These are phyloP conservation scores for Sebastes oblongus DNA, from an alignment of 2,797 vertebrate genomes.

Conservation along the genomic window DNA sequence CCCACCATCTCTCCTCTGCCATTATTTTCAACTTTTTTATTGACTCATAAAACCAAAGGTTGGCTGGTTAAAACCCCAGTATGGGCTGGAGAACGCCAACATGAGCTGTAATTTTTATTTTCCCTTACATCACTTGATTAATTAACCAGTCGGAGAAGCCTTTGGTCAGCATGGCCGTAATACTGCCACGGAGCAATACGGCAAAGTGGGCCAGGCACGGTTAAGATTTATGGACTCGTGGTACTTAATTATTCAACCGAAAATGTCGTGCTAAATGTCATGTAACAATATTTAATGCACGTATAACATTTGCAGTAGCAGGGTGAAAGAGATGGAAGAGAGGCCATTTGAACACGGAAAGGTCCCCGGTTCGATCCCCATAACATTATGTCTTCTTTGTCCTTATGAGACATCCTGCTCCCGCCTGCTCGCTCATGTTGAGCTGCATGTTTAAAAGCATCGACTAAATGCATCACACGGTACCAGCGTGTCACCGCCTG, in stretches of 20 bases:
- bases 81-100: not conserved
- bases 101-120: constrained; percentile 24
- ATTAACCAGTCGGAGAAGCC: constrained; percentile 32
- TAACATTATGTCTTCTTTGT: not conserved
- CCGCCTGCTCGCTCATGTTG: not conserved
- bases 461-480: not conserved
- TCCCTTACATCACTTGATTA: constrained; percentile 48
- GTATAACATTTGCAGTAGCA: constrained; percentile 36
- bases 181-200: not conserved
- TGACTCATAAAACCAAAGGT: constrained; percentile 34
- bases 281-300: constrained; percentile 52
- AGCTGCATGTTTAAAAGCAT: not conserved
- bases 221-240: constrained; percentile 51
- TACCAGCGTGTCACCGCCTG: not conserved
- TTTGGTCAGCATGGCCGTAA: constrained; percentile 32
- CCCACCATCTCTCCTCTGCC: not conserved
- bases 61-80: constrained; percentile 4
- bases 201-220: constrained; percentile 23
- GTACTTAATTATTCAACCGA: constrained; percentile 59
- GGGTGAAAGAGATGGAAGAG: not conserved
- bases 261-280: constrained; percentile 66
- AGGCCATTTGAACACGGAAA: not conserved
- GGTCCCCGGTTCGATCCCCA: constrained; percentile 16
- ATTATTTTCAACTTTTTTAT: constrained; percentile 28
- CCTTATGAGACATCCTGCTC: not conserved